Conservation (phyloP, 2,797 vertebrate species). For the Macropodus opercularis region DNA sequence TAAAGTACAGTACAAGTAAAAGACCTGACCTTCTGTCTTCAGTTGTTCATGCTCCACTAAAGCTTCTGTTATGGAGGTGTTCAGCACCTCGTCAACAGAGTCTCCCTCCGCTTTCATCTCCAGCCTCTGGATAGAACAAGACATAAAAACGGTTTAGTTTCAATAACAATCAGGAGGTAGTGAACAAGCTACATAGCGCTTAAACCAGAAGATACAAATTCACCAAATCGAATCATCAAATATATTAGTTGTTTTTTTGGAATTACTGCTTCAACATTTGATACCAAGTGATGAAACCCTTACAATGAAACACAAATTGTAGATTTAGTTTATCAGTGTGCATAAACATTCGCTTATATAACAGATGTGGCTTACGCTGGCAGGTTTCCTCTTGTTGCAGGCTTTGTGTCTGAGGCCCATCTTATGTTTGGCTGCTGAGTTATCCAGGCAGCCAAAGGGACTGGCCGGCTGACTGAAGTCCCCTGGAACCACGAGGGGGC, state of each 20-base stretch:
- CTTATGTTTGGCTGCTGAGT: conserved; percentile 88
- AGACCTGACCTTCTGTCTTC: conserved; percentile 40
- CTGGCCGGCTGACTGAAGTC: conserved; percentile 86
- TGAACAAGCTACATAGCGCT: not conserved
- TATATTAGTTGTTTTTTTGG: no score
- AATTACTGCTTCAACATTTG: no score
- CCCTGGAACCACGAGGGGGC: conserved; percentile 75
- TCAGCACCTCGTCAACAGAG: conserved; percentile 36
- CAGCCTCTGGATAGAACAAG: conserved; percentile 47
- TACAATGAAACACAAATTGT: not conserved
- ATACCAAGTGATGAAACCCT: no score
- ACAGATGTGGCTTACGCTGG: conserved; percentile 59
- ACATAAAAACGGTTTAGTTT: not conserved
- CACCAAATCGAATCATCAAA: not conserved
- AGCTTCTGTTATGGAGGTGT: conserved; percentile 23
- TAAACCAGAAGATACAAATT: not conserved
- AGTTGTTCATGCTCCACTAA: conserved; percentile 28
- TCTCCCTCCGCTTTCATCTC: conserved; percentile 48
- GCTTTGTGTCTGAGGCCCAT: conserved; percentile 86
- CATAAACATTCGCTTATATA: no score
- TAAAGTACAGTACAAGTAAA: not conserved
- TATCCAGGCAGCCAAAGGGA: conserved; percentile 84
- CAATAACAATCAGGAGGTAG: not conserved
- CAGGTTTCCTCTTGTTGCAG: conserved; percentile 71
- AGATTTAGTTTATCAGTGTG: no score